Evolutionary conservation across 2,888 invertebrate species (phyloP).

Genomic region (Deilephila elpenor): DNA sequence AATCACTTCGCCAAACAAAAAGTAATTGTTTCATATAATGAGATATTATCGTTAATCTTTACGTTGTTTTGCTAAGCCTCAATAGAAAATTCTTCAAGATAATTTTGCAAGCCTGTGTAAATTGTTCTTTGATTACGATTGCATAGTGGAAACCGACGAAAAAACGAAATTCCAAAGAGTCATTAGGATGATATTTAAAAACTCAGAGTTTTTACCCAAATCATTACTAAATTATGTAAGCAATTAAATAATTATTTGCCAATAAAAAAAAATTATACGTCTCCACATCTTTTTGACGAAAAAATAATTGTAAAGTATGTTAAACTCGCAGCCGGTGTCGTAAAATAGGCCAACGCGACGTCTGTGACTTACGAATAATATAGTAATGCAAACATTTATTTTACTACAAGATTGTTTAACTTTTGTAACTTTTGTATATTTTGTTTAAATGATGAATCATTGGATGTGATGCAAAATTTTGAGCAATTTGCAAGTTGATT

Average conservation of each 20-base stretch:
- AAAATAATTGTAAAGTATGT: slow-evolving; percentile 48
- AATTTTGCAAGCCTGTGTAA: no score
- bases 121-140: no score
- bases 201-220: no score
- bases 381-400: slow-evolving; percentile 19
- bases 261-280: slow-evolving; percentile 15
- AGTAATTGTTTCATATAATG: no score
- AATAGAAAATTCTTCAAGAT: no score
- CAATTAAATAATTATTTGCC: neutral
- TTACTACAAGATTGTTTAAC: neutral
- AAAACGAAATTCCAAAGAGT: no score
- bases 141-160: no score
- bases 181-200: no score
- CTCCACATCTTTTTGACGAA: slow-evolving; percentile 43
- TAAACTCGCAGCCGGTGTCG: slow-evolving; percentile 59
- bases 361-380: slow-evolving; percentile 33
- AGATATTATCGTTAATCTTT: no score
- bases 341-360: slow-evolving; percentile 59
- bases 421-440: neutral
- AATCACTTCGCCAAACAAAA: no score
- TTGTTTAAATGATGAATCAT: slow-evolving; percentile 7
- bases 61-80: no score
- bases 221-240: no score
- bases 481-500: neutral
- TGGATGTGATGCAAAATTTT: neutral